Conservation (phyloP, 2,113 vertebrate species). For the Chascanopsetta lugubris region DNA sequence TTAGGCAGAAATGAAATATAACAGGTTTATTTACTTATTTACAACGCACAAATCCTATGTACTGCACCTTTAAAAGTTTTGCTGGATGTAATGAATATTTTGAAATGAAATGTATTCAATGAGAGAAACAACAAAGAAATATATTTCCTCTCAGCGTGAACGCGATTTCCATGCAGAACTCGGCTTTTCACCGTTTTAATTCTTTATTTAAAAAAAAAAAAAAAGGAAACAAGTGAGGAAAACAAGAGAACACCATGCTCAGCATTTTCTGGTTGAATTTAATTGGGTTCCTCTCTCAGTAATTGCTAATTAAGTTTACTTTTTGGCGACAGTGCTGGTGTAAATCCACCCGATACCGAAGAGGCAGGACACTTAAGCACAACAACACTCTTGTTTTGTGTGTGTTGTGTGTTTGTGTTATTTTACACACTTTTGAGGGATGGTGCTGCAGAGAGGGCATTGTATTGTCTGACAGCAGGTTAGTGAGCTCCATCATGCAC, state of each 20-base stretch:
- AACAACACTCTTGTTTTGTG: background rate
- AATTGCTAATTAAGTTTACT: slow-evolving; percentile 25
- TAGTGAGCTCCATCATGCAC: slow-evolving; percentile 55
- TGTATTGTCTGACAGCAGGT: slow-evolving; percentile 52
- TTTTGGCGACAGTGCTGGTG: background rate
- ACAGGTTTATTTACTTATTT: too few relatives aligned
- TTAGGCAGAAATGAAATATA: too few relatives aligned
- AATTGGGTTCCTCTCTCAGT: slow-evolving; percentile 41
- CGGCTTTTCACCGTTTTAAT: slow-evolving; percentile 1
- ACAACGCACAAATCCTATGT: too few relatives aligned
- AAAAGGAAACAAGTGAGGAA: slow-evolving; percentile 1
- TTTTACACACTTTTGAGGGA: background rate
- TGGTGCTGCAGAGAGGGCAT: slow-evolving; percentile 12
- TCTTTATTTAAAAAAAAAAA: background rate
- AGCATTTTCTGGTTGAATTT: slow-evolving; percentile 43
- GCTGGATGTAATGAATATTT: too few relatives aligned
- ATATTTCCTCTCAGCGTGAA: background rate
- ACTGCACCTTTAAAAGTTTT: too few relatives aligned
- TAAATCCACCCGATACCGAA: background rate
- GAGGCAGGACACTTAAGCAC: background rate
- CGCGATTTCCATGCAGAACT: background rate
- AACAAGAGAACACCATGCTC: too few relatives aligned
- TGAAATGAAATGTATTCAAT: background rate
- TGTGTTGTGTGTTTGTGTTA: background rate
- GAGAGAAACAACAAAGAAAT: background rate